These are phyloP conservation scores for Mallotus villosus DNA, from an alignment of 2,797 vertebrate genomes.

Conservation along the genomic window DNA sequence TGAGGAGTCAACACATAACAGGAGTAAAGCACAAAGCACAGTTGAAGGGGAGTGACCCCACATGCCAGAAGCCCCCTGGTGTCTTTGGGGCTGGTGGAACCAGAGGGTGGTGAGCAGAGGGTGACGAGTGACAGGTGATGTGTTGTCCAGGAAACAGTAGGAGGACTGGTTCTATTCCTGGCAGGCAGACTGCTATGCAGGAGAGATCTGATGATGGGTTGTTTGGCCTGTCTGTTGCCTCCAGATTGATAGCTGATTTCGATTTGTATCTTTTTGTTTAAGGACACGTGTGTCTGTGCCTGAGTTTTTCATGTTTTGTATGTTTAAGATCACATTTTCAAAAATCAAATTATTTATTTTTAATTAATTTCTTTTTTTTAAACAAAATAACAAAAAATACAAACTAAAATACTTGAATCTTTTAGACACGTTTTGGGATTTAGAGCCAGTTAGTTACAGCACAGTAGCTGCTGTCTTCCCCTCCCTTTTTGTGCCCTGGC, in stretches of 20 bases:
- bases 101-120: constrained; percentile 1
- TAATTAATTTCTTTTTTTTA: no score
- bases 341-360: no score
- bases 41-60: background rate
- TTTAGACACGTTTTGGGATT: no score
- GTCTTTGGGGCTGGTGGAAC: background rate
- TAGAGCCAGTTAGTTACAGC: background rate
- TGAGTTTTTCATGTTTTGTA: background rate
- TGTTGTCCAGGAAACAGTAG: constrained; percentile 14
- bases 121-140: constrained; percentile 22
- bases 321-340: background rate
- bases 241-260: constrained; percentile 30
- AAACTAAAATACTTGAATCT: background rate
- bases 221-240: constrained; percentile 31
- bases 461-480: constrained; percentile 12
- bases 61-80: background rate
- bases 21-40: background rate
- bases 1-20: background rate
- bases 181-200: constrained; percentile 22
- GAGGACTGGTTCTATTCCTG: constrained; percentile 39
- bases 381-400: background rate
- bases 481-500: constrained; percentile 19
- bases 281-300: background rate
- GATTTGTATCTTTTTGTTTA: constrained; percentile 34
- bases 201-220: constrained; percentile 26